These are phyloP conservation scores for Uloborus diversus DNA, from an alignment of 1,140 invertebrate species.

Conservation along the genomic window DNA sequence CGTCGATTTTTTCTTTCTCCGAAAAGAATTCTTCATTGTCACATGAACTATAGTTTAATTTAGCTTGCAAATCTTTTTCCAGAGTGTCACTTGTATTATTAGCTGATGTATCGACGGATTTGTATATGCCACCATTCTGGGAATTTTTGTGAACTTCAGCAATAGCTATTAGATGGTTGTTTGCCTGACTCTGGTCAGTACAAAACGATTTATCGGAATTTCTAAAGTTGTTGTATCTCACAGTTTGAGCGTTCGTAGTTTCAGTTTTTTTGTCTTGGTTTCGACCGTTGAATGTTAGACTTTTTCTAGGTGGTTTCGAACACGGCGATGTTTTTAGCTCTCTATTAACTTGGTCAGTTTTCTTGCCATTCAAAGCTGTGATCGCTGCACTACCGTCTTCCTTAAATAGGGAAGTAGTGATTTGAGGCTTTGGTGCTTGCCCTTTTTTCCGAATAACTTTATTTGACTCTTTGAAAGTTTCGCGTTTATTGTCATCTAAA, in stretches of 20 bases:
- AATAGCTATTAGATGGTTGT: slow-evolving; percentile 10
- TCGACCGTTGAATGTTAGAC: background rate
- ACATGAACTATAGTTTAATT: too few species aligned
- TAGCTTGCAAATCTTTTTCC: too few species aligned
- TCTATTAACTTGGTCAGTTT: too few species aligned
- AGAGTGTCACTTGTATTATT: background rate
- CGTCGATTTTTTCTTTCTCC: slow-evolving; percentile 8
- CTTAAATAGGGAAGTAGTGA: background rate
- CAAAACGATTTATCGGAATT: slow-evolving; percentile 15
- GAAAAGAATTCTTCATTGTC: background rate
- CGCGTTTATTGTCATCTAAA: background rate
- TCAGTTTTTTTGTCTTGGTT: slow-evolving; percentile 8
- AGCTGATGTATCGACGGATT: background rate
- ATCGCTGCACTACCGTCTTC: slow-evolving; percentile 9
- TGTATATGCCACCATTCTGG: background rate
- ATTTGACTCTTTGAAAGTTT: background rate
- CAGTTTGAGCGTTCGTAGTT: background rate
- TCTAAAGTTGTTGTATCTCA: slow-evolving; percentile 6
- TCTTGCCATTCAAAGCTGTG: slow-evolving; percentile 7
- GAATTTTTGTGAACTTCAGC: slow-evolving; percentile 26
- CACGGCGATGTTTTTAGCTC: background rate
- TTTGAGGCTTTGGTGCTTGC: slow-evolving; percentile 22
- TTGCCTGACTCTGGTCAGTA: too few species aligned
- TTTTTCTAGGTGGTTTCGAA: background rate
- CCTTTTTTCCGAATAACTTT: slow-evolving; percentile 23